Evolutionary conservation across 37 sponge, comb jelly and placozoan genomes (phyloP).

Genomic region (Halichondria panicea): DNA sequence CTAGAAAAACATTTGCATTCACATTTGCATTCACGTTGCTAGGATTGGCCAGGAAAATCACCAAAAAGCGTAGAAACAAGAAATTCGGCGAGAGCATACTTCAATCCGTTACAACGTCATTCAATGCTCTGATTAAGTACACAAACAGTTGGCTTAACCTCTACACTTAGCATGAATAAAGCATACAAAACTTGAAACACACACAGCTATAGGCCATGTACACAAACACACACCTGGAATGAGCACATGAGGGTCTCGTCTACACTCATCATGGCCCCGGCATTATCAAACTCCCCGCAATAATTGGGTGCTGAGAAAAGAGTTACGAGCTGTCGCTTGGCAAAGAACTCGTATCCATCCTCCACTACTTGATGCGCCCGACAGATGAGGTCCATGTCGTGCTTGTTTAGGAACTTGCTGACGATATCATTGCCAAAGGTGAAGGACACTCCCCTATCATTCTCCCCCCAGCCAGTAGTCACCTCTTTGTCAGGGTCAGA

Average conservation of each 20-base stretch:
- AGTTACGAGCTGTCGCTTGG: conserved; percentile 94
- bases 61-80: too few relatives aligned
- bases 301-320: conserved; percentile 96
- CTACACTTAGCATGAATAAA: too few relatives aligned
- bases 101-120: too few relatives aligned
- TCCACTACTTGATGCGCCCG: conserved; percentile 93
- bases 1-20: too few relatives aligned
- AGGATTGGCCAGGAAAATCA: background rate
- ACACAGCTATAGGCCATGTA: too few relatives aligned
- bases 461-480: conserved; percentile 97
- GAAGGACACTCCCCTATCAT: conserved; percentile 97
- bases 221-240: conserved; percentile 62
- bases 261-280: conserved; percentile 97
- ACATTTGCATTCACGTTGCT: too few relatives aligned
- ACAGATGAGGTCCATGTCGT: conserved; percentile 98
- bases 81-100: too few relatives aligned
- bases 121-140: too few relatives aligned
- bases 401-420: conserved; percentile 91
- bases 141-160: too few relatives aligned
- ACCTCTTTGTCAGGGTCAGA: conserved; percentile 98
- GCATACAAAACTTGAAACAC: too few relatives aligned
- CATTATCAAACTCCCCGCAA: conserved; percentile 98
- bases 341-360: conserved; percentile 98
- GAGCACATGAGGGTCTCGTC: conserved; percentile 98
- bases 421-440: conserved; percentile 99